phyloP scores from a whole-genome alignment of 2,888 invertebrate species.

The Sipha maydis region DNA sequence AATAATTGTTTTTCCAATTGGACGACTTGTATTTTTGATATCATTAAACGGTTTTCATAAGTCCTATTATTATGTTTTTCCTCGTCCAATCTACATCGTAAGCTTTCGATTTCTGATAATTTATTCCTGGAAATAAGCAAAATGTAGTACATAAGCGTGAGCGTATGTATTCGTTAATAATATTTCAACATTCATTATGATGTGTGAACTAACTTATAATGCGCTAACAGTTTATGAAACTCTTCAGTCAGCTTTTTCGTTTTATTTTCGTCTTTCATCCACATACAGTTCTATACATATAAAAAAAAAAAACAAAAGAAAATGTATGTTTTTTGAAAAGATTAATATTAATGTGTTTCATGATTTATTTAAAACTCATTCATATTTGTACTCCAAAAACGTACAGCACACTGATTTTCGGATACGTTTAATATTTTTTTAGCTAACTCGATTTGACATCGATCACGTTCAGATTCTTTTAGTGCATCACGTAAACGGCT shows the following conservation, averaged over 20 bases:
- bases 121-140: background rate
- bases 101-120: background rate
- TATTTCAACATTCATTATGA: background rate
- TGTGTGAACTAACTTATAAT: background rate
- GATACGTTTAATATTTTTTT: constrained; percentile 41
- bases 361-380: background rate
- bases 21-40: constrained; percentile 10
- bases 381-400: background rate
- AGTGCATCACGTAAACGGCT: background rate
- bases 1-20: constrained; percentile 53
- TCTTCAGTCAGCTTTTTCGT: background rate
- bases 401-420: constrained; percentile 7
- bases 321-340: background rate
- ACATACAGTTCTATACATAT: background rate
- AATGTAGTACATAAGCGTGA: background rate
- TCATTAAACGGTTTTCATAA: constrained; percentile 1
- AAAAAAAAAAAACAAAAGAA: background rate
- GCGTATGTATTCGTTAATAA: background rate
- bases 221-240: background rate
- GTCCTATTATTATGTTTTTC: background rate
- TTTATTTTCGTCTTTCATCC: background rate
- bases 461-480: constrained; percentile 19
- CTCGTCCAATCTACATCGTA: background rate
- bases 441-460: constrained; percentile 30
- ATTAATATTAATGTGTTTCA: background rate